phyloP scores from a whole-genome alignment of 2,888 invertebrate species.

The Andrena bucephala region DNA sequence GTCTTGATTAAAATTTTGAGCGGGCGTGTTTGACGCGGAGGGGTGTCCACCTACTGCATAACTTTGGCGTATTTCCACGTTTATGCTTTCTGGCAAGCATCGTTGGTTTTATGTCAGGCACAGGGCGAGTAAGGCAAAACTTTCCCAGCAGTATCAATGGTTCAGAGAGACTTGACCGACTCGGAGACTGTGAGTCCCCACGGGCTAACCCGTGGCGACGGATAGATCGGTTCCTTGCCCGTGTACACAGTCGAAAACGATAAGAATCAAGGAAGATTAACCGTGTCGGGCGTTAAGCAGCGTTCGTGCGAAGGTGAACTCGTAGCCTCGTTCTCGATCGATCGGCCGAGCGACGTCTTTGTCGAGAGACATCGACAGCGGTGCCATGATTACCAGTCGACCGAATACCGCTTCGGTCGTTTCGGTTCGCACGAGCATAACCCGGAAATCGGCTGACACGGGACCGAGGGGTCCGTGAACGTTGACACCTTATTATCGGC shows the following conservation, averaged over 20 bases:
- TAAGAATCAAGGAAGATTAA: neutral
- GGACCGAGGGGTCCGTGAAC: constrained; percentile 72
- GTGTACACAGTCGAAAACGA: neutral
- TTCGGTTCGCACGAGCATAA: constrained; percentile 72
- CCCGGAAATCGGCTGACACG: constrained; percentile 77
- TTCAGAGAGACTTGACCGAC: too few relatives aligned
- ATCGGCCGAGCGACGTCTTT: constrained; percentile 27
- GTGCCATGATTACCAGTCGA: constrained; percentile 41
- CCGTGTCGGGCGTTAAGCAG: neutral
- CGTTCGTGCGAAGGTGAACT: neutral
- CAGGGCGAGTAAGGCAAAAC: too few relatives aligned
- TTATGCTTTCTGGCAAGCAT: too few relatives aligned
- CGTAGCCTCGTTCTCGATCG: constrained; percentile 17
- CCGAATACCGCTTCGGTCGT: constrained; percentile 30
- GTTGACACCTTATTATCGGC: constrained; percentile 81
- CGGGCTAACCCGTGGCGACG: neutral
- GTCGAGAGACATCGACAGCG: constrained; percentile 8
- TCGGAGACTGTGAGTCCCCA: neutral
- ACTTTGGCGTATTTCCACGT: too few relatives aligned
- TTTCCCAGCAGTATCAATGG: too few relatives aligned
- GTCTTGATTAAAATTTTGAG: too few relatives aligned
- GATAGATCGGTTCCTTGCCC: neutral
- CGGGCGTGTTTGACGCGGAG: too few relatives aligned
- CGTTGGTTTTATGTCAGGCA: too few relatives aligned
- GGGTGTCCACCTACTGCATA: too few relatives aligned